Evolutionary conservation across 1,140 invertebrate species (phyloP), one percentile per base, ranked within the genome.

Genomic region (Sycophila sp.): DNA sequence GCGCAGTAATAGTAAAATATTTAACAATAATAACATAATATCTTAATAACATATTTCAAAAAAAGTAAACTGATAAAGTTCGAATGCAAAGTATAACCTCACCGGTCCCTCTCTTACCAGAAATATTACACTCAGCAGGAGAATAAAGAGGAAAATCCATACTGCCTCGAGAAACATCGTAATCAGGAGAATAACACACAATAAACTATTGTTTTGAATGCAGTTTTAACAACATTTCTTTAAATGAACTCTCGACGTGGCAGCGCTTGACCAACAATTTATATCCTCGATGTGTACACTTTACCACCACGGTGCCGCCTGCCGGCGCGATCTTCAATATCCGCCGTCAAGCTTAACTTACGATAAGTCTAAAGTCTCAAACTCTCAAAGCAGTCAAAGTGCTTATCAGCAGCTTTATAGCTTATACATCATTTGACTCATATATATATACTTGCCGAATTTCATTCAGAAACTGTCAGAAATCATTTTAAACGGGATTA

Each of bases 1-100:
- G n/a, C 0, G n/a, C 36, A 7, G 13, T 40, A 4, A 40, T 40
- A 40, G n/a, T n/a, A 40, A 40, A 40, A 40, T n/a, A 40, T n/a
- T n/a, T n/a, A 40, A 8, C n/a, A 40, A 15, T 40, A n/a, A 13
- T 40, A 40, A 40, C 38, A 15, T 40, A 15, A 40, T 40, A n/a
- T 15, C 38, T 40, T n/a, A 11, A 11, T 40, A n/a, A 15, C 15
- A 40, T 15, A 40, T 40, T 13, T 15, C 11, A 40, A 40, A 8
- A n/a, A n/a, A n/a, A n/a, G n/a, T n/a, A n/a, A n/a, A n/a, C n/a
- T n/a, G n/a, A n/a, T 15, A 47, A 30, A 28, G 4, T 26, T 10
- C 13, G 38, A 6, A 22, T 58, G 2, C n/a, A 38, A 64, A 53
- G 60, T 64, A 70, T 67, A 74, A 74, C 71, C 71, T 72, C 45